Evolutionary conservation across 2,113 vertebrate genomes (phyloP).

Genomic region (Brienomyrus brachyistius): DNA sequence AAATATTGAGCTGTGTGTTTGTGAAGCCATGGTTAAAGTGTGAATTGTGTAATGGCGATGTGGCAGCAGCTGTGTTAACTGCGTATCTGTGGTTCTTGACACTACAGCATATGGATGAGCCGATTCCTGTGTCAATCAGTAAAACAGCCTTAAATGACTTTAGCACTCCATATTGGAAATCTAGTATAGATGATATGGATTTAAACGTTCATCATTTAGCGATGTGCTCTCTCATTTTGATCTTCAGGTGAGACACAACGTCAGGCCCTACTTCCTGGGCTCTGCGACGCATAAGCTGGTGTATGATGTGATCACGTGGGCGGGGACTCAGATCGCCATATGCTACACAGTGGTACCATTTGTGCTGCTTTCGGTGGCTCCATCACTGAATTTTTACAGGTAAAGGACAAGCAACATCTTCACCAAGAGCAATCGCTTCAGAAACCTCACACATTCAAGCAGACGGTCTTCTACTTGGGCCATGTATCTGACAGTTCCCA

Average conservation of each 20-base stretch:
- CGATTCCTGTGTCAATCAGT: not conserved
- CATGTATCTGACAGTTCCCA: not conserved
- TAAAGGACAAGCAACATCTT: constrained; percentile 38
- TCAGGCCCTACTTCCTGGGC: constrained; percentile 72
- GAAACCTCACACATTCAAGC: not conserved
- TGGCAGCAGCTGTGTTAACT: not conserved
- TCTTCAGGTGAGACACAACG: constrained; percentile 77
- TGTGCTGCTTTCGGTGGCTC: constrained; percentile 81
- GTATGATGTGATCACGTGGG: constrained; percentile 81
- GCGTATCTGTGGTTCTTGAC: not conserved
- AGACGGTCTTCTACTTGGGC: too few relatives aligned
- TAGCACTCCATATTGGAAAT: not conserved
- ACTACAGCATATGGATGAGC: not conserved
- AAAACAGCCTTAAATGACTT: not conserved
- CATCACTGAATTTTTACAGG: constrained; percentile 81
- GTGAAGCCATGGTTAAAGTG: not conserved
- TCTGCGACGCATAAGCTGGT: constrained; percentile 67
- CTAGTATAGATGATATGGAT: not conserved
- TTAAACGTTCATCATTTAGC: not conserved
- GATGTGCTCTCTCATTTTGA: not conserved
- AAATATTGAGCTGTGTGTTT: not conserved
- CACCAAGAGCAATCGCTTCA: not conserved
- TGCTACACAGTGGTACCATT: constrained; percentile 91
- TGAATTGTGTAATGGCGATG: not conserved
- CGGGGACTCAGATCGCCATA: constrained; percentile 77